Conservation (phyloP, 2,888 invertebrate species). For the Steinernema scapterisci region DNA sequence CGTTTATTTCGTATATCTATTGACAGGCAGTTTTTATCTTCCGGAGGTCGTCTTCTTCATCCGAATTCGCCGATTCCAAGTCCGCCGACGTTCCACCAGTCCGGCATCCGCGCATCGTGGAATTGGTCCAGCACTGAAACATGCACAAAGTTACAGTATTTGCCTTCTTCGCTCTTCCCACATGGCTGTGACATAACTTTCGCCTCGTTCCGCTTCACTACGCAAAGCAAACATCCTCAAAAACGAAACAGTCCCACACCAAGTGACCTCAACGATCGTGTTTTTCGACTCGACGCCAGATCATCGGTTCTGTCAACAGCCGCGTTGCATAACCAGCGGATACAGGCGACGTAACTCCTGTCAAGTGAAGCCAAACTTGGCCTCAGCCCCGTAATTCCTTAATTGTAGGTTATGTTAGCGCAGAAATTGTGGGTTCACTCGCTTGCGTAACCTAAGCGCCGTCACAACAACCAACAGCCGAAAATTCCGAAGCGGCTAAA, state of each 20-base stretch:
- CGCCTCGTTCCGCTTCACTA: slow-evolving; percentile 9
- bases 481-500: too few species aligned
- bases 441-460: too few species aligned
- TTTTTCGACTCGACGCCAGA: slow-evolving; percentile 8
- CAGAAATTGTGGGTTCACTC: not conserved
- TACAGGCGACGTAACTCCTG: not conserved
- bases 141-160: not conserved
- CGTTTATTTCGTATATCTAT: too few species aligned
- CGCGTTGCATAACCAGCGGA: not conserved
- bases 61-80: slow-evolving; percentile 2
- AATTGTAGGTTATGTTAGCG: slow-evolving; percentile 4
- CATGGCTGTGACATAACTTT: slow-evolving; percentile 18
- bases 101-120: not conserved
- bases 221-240: slow-evolving; percentile 2
- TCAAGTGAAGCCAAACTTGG: slow-evolving; percentile 1
- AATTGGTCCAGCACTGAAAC: not conserved
- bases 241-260: slow-evolving; percentile 5
- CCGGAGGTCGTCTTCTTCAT: slow-evolving; percentile 17
- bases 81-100: slow-evolving; percentile 8
- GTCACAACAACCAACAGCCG: too few species aligned
- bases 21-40: too few species aligned
- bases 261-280: slow-evolving; percentile 20
- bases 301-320: slow-evolving; percentile 19
- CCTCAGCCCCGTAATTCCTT: not conserved
- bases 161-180: slow-evolving; percentile 2